These are phyloP conservation scores for Morelia viridis DNA, from an alignment of 2,797 vertebrate genomes.

Conservation along the genomic window DNA sequence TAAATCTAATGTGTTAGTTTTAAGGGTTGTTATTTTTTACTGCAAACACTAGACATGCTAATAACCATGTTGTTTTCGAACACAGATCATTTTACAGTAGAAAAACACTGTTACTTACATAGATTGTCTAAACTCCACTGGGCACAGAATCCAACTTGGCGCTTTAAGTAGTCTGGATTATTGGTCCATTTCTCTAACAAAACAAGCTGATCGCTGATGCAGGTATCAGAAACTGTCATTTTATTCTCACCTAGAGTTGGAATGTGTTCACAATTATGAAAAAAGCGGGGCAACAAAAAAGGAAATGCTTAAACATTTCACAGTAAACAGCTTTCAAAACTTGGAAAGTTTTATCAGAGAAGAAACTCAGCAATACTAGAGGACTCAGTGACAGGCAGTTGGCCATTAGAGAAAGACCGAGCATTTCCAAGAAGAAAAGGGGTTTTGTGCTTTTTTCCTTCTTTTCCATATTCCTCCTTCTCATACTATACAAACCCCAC, in stretches of 20 bases:
- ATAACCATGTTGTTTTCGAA: not conserved
- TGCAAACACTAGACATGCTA: not conserved
- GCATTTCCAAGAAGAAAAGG: not conserved
- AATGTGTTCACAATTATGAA: not conserved
- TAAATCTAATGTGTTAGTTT: not conserved
- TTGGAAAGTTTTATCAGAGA: not conserved
- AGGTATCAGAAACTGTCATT: slow-evolving; percentile 91
- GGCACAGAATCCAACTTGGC: slow-evolving; percentile 98
- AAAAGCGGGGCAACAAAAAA: not conserved
- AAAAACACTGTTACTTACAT: slow-evolving; percentile 81
- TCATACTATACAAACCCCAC: not conserved
- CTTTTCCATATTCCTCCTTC: not conserved
- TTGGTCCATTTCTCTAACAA: slow-evolving; percentile 93
- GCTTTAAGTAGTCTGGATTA: slow-evolving; percentile 90
- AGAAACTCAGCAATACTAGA: not conserved
- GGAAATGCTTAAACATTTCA: not conserved
- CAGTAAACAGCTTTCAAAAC: not conserved
- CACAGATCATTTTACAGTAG: not conserved
- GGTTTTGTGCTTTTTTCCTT: not conserved
- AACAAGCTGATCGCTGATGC: slow-evolving; percentile 89
- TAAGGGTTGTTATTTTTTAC: not conserved
- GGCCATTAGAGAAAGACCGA: too few relatives aligned
- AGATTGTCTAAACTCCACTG: slow-evolving; percentile 99
- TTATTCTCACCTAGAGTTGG: slow-evolving; percentile 92
- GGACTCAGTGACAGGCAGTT: fast-evolving